A percentile compares a stretch with the other conserved stretches of the same genome.
Evolutionary conservation across 2,797 vertebrate species (phyloP).

Genomic region (Pterois miles): DNA sequence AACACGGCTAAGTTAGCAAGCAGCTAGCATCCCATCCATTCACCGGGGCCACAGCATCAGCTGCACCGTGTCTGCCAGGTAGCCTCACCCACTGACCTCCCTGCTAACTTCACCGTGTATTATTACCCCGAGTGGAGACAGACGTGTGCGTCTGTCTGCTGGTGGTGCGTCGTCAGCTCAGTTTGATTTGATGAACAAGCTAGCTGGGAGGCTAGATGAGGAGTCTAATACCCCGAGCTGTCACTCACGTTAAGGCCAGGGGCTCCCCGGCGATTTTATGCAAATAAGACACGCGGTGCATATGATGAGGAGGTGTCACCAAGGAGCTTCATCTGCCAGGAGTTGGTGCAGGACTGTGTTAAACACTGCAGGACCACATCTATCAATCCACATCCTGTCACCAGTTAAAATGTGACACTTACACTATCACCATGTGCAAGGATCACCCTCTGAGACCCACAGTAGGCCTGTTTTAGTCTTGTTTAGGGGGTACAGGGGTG

Average conservation of each 20-base stretch:
- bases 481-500: too few relatives aligned
- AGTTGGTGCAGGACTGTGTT: neutral
- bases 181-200: conserved; percentile 42
- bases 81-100: conserved; percentile 35
- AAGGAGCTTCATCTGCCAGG: neutral
- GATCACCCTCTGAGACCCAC: too few relatives aligned
- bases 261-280: conserved; percentile 32
- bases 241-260: conserved; percentile 21
- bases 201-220: conserved; percentile 40
- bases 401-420: neutral
- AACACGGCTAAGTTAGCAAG: conserved; percentile 62
- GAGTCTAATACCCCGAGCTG: conserved; percentile 10
- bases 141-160: neutral
- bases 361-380: neutral
- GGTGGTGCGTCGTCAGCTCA: conserved; percentile 21
- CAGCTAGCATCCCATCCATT: conserved; percentile 30
- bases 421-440: too few relatives aligned
- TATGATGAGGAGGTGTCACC: neutral
- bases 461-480: too few relatives aligned
- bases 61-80: too few relatives aligned
- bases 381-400: neutral
- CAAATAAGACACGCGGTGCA: conserved; percentile 12
- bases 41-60: conserved; percentile 43
- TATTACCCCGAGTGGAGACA: neutral
- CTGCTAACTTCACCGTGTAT: neutral